Evolutionary conservation across 2,888 invertebrate species (phyloP).

Genomic region (Hanleya hanleyi): DNA sequence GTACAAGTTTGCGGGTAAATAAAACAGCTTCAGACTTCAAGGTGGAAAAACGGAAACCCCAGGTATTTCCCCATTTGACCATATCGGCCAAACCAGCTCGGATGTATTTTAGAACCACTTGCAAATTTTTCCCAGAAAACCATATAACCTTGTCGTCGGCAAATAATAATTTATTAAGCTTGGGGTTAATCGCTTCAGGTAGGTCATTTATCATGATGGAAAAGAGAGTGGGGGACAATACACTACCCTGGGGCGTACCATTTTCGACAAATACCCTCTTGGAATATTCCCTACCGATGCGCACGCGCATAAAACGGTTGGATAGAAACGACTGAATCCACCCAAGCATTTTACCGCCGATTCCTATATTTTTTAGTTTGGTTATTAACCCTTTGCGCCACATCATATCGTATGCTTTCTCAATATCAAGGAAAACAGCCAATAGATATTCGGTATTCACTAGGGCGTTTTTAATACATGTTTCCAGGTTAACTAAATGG

Average conservation of each 20-base stretch:
- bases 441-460: background rate
- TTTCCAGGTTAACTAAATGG: background rate
- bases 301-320: background rate
- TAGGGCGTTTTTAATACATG: background rate
- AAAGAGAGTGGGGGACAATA: background rate
- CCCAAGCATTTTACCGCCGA: background rate
- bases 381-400: background rate
- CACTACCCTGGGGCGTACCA: background rate
- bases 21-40: background rate
- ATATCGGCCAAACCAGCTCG: background rate
- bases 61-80: background rate
- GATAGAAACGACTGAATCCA: background rate
- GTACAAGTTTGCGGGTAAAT: too few species aligned
- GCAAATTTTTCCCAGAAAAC: background rate
- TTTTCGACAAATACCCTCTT: background rate
- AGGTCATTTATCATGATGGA: background rate
- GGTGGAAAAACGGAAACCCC: background rate
- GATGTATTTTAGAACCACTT: background rate
- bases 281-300: background rate
- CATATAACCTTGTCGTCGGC: background rate
- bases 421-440: background rate
- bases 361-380: background rate
- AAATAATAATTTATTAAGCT: background rate
- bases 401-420: constrained; percentile 2
- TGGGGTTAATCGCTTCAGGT: background rate